Evolutionary conservation across 2,113 vertebrate species (phyloP).

Genomic region (Clinocottus analis): DNA sequence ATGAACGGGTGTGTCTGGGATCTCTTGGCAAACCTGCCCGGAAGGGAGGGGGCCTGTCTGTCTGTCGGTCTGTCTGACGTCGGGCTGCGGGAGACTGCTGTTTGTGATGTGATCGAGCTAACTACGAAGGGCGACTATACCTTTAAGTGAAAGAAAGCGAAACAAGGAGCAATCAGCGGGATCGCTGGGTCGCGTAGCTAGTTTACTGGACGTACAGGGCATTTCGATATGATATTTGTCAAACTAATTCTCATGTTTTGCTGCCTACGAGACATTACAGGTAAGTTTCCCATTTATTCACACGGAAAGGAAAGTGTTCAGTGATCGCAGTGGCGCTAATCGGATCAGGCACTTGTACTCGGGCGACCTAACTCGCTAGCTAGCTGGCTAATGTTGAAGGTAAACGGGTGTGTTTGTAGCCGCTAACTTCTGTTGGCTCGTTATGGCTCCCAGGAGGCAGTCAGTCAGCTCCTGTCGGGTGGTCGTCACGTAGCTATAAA

Average conservation of each 20-base stretch:
- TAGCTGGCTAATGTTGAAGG: slow-evolving; percentile 54
- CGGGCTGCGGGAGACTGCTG: slow-evolving; percentile 42
- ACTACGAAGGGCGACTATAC: slow-evolving; percentile 66
- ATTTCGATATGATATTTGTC: slow-evolving; percentile 74
- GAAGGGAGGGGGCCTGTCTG: slow-evolving; percentile 63
- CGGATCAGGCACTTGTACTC: slow-evolving; percentile 59
- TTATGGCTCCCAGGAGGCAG: too few relatives aligned
- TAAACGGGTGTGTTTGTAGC: background rate
- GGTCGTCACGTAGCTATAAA: too few relatives aligned
- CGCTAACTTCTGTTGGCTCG: slow-evolving; percentile 10
- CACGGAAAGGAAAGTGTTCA: slow-evolving; percentile 41
- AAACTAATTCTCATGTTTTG: slow-evolving; percentile 70
- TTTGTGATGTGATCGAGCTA: slow-evolving; percentile 58
- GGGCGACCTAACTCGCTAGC: slow-evolving; percentile 51
- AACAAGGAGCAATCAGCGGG: slow-evolving; percentile 54
- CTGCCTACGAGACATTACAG: slow-evolving; percentile 67
- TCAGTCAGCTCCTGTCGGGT: too few relatives aligned
- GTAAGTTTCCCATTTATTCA: slow-evolving; percentile 66
- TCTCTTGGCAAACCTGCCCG: slow-evolving; percentile 16
- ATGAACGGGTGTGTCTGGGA: slow-evolving; percentile 42
- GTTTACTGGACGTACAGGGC: slow-evolving; percentile 40
- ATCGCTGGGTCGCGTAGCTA: slow-evolving; percentile 37
- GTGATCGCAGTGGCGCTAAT: slow-evolving; percentile 52
- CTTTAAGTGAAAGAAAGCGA: slow-evolving; percentile 72
- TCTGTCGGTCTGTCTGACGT: slow-evolving; percentile 55